Evolutionary conservation across 2,888 invertebrate genomes (phyloP).

Genomic region (Marasmarcha lunaedactyla): DNA sequence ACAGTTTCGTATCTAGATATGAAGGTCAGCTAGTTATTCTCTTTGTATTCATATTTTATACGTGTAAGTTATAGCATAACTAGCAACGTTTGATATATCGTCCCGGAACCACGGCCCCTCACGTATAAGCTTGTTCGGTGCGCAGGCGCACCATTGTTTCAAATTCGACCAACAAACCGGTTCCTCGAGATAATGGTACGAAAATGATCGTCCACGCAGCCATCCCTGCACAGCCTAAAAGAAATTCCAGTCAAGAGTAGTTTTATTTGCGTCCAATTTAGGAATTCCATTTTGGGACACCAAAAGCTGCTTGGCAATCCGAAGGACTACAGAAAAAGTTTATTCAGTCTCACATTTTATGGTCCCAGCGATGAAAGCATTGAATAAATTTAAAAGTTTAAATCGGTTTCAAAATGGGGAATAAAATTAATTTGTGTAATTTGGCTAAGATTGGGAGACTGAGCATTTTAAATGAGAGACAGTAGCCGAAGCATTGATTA

Average conservation of each 20-base stretch:
- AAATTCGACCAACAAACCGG: slow-evolving; percentile 58
- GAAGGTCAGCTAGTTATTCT: not conserved
- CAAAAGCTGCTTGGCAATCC: too few species aligned
- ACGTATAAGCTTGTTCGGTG: slow-evolving; percentile 10
- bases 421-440: too few species aligned
- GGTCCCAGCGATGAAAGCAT: too few species aligned
- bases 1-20: not conserved
- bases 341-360: too few species aligned
- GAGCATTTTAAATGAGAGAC: too few species aligned
- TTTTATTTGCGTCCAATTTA: slow-evolving; percentile 21
- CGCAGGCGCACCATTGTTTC: slow-evolving; percentile 41
- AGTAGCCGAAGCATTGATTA: too few species aligned
- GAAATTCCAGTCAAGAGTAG: slow-evolving; percentile 30
- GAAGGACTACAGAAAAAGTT: too few species aligned
- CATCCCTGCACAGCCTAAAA: slow-evolving; percentile 24
- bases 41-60: not conserved
- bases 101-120: slow-evolving; percentile 28
- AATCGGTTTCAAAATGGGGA: too few species aligned
- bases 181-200: slow-evolving; percentile 44
- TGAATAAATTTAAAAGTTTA: too few species aligned
- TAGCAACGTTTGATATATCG: slow-evolving; percentile 21
- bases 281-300: slow-evolving; percentile 14
- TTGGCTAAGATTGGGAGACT: too few species aligned
- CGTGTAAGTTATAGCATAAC: not conserved
- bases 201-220: slow-evolving; percentile 38